Evolutionary conservation across 2,113 vertebrate species (phyloP), one percentile per base, ranked within the genome.

Genomic region (Acanthochromis polyacanthus): DNA sequence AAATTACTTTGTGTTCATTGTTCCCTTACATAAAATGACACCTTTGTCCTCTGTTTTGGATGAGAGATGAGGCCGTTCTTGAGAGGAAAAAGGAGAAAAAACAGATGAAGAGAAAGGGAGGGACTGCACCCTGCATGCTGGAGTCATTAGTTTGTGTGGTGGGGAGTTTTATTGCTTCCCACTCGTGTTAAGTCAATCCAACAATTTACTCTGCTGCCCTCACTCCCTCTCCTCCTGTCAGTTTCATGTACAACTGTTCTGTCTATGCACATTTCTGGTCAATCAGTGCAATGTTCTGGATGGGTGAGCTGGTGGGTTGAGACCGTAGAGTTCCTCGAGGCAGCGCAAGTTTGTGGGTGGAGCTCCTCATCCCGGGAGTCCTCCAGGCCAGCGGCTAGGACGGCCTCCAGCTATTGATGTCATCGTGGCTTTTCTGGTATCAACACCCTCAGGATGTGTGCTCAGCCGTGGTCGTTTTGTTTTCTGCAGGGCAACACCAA

Each of bases 111-210:
- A 10, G 23, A 20, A 28, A 25, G 20, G 55, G 61, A 58, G 45
- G 66, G 65, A 74, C 78, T 0, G 36, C 23, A 50, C 40, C 58
- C 71, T 78, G 43, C 88, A 89, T 86, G 81, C 68, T 92, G 83
- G 80, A 90, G 75, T 84, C 88, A 92, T 92, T 91, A 91, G 70
- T 83, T 82, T 78, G 57, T 91, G 87, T 71, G 86, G 81, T 79
- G 56, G 78, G 56, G 56, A 83, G 75, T 64, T 90, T 91, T 93
- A 91, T 91, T 90, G 87, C 90, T 77, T 86, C 79, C 81, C 83
- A 85, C 77, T 88, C 32, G 46, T 83, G 85, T 91, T 79, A 89
- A 88, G 88, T 90, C 89, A 89, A 79, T 93, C 90, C 86, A 90
- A 86, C 87, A 86, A 85, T 82, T 86, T 63, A 84, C 82, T 90